These are phyloP conservation scores for Chironomus striatipennis DNA, from an alignment of 1,140 invertebrate species.

Conservation along the genomic window DNA sequence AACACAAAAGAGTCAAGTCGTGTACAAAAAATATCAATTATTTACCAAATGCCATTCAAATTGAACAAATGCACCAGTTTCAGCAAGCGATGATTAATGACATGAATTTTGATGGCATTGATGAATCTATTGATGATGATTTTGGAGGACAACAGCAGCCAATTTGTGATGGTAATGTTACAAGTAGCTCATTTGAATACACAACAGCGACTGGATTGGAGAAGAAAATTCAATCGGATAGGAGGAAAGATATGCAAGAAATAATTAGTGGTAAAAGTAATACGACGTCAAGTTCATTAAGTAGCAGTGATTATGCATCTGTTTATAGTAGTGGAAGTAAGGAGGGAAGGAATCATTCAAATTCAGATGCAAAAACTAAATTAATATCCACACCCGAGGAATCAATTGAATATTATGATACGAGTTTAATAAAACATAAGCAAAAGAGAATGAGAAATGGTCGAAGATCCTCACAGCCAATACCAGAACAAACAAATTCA, in stretches of 20 bases:
- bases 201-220: not conserved
- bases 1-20: slow-evolving; percentile 34
- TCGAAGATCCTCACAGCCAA: slow-evolving; percentile 3
- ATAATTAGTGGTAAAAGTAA: slow-evolving; percentile 25
- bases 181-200: slow-evolving; percentile 20
- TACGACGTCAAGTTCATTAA: slow-evolving; percentile 25
- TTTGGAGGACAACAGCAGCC: not conserved
- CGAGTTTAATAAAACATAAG: not conserved
- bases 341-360: not conserved
- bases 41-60: not conserved
- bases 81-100: slow-evolving; percentile 7
- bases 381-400: slow-evolving; percentile 2
- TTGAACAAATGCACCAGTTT: not conserved
- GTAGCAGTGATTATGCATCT: slow-evolving; percentile 37
- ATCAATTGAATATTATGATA: slow-evolving; percentile 18
- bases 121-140: slow-evolving; percentile 20
- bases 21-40: slow-evolving; percentile 25
- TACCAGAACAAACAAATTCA: not conserved
- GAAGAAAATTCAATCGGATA: not conserved
- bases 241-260: not conserved
- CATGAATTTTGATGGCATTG: slow-evolving; percentile 18
- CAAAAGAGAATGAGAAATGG: not conserved
- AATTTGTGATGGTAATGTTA: slow-evolving; percentile 19
- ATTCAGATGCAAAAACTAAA: not conserved
- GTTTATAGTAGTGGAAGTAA: slow-evolving; percentile 34